Evolutionary conservation across 2,888 invertebrate species (phyloP), one percentile per base, ranked within the genome.

Genomic region (Aphidoletes aphidimyza): DNA sequence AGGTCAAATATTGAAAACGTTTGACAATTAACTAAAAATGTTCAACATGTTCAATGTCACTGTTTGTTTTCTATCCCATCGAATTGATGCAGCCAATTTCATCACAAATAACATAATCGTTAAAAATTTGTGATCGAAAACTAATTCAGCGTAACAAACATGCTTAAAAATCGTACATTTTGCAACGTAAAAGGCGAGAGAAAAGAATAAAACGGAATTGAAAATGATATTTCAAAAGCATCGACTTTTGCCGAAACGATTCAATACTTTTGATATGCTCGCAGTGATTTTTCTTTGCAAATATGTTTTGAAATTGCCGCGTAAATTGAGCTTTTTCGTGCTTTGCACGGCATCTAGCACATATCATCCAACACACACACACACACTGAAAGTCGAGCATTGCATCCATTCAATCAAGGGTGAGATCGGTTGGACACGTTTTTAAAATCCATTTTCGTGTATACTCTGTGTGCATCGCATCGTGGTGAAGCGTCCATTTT

Each of bases 281-380:
- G 69, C 30, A 19, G 69, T 69, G 69, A 69, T 69, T 69, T 54
- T 69, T 30, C 69, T 69, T 69, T 30, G 69, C 69, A 26, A 54
- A 54, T 54, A 54, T 54, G 3, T 54, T 54, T 54, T 11, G 11
- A 54, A 69, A 69, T 9, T 30, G 17, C n/a, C 3, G 69, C 34
- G 69, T 30, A 69, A 69, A 69, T 69, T 69, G 69, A 69, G 69
- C 69, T 69, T 69, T 69, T 26, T 69, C 69, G 30, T 69, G 69
- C 34, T 69, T 69, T 2, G 54, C 54, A 54, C 54, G 54, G 26
- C n/a, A 17, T n/a, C n/a, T n/a, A n/a, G n/a, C n/a, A n/a, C n/a
- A n/a, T n/a, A n/a, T n/a, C n/a, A n/a, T n/a, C n/a, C n/a, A n/a
- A n/a, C n/a, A n/a, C n/a, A n/a, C n/a, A 11, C 54, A 17, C 54